These are phyloP conservation scores for Alectura lathami DNA, from an alignment of 2,113 vertebrate genomes.

Conservation along the genomic window DNA sequence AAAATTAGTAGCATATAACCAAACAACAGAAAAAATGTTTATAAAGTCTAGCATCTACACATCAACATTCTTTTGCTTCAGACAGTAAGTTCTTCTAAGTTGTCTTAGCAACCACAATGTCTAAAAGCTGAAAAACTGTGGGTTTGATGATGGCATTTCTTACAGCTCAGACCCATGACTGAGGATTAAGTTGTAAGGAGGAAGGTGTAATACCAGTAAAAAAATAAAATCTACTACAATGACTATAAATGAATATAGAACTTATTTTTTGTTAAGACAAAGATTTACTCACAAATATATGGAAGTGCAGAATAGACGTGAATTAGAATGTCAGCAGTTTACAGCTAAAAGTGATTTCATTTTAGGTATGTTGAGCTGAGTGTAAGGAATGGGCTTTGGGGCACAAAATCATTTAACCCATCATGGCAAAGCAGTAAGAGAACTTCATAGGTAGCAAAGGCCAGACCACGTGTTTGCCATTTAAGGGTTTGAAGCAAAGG, in stretches of 20 bases:
- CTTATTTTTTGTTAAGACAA: background rate
- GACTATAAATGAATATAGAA: background rate
- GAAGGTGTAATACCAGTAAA: background rate
- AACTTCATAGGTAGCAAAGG: constrained; percentile 24
- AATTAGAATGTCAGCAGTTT: background rate
- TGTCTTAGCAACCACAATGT: background rate
- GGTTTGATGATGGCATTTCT: background rate
- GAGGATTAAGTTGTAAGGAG: background rate
- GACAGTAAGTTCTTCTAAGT: background rate
- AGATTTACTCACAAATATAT: background rate
- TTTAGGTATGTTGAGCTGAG: background rate
- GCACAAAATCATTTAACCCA: constrained; percentile 9
- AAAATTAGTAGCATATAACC: background rate
- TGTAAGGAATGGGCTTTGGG: background rate
- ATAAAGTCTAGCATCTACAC: background rate
- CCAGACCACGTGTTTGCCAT: constrained; percentile 22
- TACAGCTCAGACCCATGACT: background rate
- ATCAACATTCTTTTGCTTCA: background rate
- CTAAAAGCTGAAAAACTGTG: background rate
- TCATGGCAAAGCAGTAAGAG: background rate
- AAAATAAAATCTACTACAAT: background rate
- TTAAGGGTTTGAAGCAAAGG: constrained; percentile 15
- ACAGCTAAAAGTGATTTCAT: background rate
- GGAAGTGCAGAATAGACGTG: background rate
- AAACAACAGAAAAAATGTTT: background rate